phyloP scores from a whole-genome alignment of 2,888 invertebrate genomes.

The Phasia obesa region DNA sequence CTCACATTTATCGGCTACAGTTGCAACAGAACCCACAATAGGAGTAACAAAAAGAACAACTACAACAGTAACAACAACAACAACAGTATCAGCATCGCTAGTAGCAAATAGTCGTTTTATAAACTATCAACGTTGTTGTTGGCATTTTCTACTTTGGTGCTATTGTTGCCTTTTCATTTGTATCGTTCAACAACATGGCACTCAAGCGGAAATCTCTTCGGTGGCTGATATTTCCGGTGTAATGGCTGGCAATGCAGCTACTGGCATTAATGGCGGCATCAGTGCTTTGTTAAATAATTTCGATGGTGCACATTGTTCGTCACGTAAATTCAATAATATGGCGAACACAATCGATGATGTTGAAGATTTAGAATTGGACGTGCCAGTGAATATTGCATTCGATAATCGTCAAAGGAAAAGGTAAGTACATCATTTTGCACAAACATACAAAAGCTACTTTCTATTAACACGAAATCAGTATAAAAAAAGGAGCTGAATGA shows the following conservation, averaged over 20 bases:
- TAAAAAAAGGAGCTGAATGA: neutral
- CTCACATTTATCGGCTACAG: constrained; percentile 6
- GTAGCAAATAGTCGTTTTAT: constrained; percentile 29
- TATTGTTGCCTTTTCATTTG: constrained; percentile 64
- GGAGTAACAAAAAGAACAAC: neutral
- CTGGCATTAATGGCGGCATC: constrained; percentile 36
- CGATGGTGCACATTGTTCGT: constrained; percentile 73
- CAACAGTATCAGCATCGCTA: neutral
- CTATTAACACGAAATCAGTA: neutral
- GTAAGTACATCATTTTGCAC: constrained; percentile 74
- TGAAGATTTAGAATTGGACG: constrained; percentile 81
- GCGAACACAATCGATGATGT: constrained; percentile 79
- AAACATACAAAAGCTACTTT: neutral
- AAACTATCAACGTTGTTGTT: constrained; percentile 63
- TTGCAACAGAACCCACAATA: constrained; percentile 6
- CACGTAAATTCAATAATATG: constrained; percentile 75
- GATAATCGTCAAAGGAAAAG: constrained; percentile 80
- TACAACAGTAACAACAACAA: neutral
- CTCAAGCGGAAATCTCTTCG: constrained; percentile 70
- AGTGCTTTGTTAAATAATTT: constrained; percentile 72
- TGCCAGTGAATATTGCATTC: constrained; percentile 79
- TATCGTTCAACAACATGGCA: constrained; percentile 60
- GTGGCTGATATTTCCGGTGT: constrained; percentile 62
- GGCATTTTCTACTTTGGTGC: constrained; percentile 61
- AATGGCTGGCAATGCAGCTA: neutral